Evolutionary conservation across 2,888 invertebrate species (phyloP).

Genomic region (Embidobia sp.): DNA sequence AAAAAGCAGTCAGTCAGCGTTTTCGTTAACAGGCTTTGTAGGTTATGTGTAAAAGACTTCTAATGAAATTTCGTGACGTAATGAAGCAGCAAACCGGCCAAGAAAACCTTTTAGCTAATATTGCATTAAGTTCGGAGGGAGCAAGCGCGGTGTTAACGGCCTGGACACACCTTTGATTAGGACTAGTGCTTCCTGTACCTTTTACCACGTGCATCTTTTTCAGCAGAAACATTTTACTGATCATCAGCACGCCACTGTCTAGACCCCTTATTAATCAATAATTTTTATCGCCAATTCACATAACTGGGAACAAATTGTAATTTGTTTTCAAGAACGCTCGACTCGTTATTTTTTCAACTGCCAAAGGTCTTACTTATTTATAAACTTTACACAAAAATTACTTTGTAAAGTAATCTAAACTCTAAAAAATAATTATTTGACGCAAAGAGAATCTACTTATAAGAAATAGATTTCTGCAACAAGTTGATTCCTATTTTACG

Average conservation of each 20-base stretch:
- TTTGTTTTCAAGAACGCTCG: too few relatives aligned
- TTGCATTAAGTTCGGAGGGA: constrained; percentile 44
- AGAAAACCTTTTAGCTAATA: constrained; percentile 56
- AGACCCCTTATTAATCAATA: constrained; percentile 29
- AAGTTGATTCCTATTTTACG: too few relatives aligned
- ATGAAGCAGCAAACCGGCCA: constrained; percentile 36
- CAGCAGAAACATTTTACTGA: constrained; percentile 39
- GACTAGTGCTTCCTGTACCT: constrained; percentile 51
- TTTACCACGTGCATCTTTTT: constrained; percentile 30
- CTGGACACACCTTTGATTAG: constrained; percentile 57
- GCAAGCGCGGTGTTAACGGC: constrained; percentile 37
- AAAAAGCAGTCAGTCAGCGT: constrained; percentile 15
- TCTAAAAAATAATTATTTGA: too few relatives aligned
- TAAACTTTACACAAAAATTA: too few relatives aligned
- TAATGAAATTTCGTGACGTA: constrained; percentile 47
- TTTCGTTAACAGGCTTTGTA: constrained; percentile 29
- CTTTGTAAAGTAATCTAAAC: too few relatives aligned
- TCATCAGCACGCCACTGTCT: constrained; percentile 31
- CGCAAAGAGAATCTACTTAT: too few relatives aligned
- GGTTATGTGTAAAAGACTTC: constrained; percentile 1
- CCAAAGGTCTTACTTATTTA: too few relatives aligned
- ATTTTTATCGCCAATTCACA: not conserved
- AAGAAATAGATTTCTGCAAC: too few relatives aligned
- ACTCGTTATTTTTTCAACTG: too few relatives aligned
- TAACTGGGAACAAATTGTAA: too few relatives aligned